Evolutionary conservation across 2,113 vertebrate genomes (phyloP).

Genomic region (Cynopterus brachyotis): DNA sequence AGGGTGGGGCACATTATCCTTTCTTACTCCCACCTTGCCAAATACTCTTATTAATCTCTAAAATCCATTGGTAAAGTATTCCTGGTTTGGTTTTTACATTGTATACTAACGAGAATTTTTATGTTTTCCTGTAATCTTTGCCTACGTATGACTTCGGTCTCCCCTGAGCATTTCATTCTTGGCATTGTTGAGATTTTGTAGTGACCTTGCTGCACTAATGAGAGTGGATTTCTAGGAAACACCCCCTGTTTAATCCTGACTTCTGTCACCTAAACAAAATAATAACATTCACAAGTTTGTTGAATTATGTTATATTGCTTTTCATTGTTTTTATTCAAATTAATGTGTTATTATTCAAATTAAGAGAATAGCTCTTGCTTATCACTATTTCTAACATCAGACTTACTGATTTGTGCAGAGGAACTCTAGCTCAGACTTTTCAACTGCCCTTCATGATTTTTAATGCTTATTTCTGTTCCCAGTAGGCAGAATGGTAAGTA

Average conservation of each 20-base stretch:
- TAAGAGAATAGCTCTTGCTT: neutral
- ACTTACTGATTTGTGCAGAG: neutral
- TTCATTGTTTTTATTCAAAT: neutral
- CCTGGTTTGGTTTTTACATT: neutral
- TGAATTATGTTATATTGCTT: neutral
- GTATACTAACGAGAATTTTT: neutral
- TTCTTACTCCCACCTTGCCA: neutral
- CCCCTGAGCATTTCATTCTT: slow-evolving; percentile 4
- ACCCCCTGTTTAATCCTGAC: neutral
- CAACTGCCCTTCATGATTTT: neutral
- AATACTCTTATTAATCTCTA: neutral
- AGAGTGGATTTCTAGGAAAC: slow-evolving; percentile 8
- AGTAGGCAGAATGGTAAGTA: neutral
- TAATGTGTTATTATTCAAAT: neutral
- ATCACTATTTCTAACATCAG: neutral
- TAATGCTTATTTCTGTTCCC: neutral
- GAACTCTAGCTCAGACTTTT: neutral
- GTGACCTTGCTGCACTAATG: neutral
- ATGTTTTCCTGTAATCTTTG: slow-evolving; percentile 6
- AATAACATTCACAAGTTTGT: neutral
- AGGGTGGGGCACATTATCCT: neutral
- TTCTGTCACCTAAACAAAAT: neutral
- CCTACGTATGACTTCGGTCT: neutral
- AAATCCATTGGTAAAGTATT: neutral
- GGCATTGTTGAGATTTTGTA: neutral